Percentiles rank a stretch among this genome's conserved stretches.
phyloP scores from a whole-genome alignment of 2,888 invertebrate species.

The Tridacna gigas region DNA sequence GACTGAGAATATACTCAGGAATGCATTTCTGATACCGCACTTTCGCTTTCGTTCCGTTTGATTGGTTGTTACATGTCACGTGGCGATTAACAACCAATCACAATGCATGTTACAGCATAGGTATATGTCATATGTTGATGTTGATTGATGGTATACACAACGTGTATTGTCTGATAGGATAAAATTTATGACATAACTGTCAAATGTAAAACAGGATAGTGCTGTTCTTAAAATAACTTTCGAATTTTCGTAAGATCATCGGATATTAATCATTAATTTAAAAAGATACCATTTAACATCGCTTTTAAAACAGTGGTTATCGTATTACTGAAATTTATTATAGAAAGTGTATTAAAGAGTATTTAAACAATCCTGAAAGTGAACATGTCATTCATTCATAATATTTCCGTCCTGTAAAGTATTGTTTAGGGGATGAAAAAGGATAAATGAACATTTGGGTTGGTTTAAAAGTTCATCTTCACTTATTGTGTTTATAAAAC shows the following conservation, averaged over 20 bases:
- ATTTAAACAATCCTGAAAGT: no score
- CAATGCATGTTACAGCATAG: constrained; percentile 12
- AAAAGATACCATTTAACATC: no score
- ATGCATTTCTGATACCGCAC: constrained; percentile 14
- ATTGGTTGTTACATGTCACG: constrained; percentile 39
- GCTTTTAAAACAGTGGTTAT: no score
- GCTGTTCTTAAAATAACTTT: neutral
- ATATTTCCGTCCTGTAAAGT: no score
- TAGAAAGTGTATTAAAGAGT: no score
- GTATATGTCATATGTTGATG: constrained; percentile 37
- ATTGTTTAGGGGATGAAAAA: no score
- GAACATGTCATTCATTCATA: no score
- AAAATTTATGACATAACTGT: constrained; percentile 26
- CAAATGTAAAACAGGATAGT: constrained; percentile 14
- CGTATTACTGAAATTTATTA: no score
- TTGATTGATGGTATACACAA: constrained; percentile 36
- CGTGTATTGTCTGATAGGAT: constrained; percentile 23
- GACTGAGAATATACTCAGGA: neutral
- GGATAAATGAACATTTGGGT: no score
- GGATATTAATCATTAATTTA: neutral
- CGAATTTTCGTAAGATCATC: neutral
- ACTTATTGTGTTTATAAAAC: no score
- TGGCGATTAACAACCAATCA: constrained; percentile 43
- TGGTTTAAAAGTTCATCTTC: no score
- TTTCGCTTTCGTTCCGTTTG: constrained; percentile 4